These are phyloP conservation scores for Zoroaster sp. DNA, from an alignment of 53 echinoderm and acorn worm species.

Conservation along the genomic window DNA sequence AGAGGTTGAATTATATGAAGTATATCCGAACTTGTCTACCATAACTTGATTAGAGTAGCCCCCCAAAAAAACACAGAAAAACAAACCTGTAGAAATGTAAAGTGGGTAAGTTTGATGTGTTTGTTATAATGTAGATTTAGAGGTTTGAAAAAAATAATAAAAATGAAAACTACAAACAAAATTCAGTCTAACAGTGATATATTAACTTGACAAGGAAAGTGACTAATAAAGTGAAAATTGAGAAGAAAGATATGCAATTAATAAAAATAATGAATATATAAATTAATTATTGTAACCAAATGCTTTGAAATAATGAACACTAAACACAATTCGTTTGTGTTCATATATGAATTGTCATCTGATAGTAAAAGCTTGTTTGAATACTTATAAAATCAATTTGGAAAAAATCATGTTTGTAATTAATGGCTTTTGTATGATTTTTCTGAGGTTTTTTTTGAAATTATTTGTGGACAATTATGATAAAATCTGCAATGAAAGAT, in stretches of 20 bases:
- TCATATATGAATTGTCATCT: too few species aligned
- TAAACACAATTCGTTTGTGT: background rate
- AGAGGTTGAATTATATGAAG: background rate
- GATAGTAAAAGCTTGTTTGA: too few species aligned
- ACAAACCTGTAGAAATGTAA: conserved; percentile 38
- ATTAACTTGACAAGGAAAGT: background rate
- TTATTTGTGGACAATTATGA: too few species aligned
- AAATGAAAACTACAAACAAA: background rate
- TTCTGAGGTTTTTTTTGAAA: too few species aligned
- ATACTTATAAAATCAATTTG: too few species aligned
- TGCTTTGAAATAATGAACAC: background rate
- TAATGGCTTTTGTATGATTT: too few species aligned
- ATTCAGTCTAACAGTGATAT: background rate
- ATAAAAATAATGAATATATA: background rate
- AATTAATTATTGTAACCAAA: background rate
- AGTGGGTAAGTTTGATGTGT: background rate
- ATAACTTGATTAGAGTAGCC: background rate
- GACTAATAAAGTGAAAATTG: background rate
- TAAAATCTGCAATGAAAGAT: too few species aligned
- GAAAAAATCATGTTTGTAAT: too few species aligned
- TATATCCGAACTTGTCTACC: conserved; percentile 19
- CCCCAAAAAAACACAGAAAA: background rate
- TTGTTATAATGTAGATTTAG: background rate
- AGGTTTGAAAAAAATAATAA: background rate
- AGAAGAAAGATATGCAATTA: conserved; percentile 25